Evolutionary conservation across 2,888 invertebrate species (phyloP), one percentile per base, ranked within the genome.

Genomic region (Tetragonula carbonaria): DNA sequence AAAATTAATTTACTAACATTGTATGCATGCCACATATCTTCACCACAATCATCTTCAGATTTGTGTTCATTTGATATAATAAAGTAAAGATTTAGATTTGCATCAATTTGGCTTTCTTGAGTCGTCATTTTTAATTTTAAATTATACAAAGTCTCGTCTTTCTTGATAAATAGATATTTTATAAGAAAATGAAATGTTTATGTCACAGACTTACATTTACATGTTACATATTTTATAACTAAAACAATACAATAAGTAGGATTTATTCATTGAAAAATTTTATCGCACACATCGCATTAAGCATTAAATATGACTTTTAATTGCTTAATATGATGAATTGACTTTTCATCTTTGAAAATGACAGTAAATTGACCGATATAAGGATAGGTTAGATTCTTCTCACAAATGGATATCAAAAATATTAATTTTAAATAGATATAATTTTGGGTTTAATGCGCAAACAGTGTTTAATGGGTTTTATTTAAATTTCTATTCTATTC

Each of bases 21-120:
- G 92, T 95, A 96, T 5, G 96, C 96, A 83, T 96, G 94, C 92
- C 95, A 95, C 96, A 96, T 96, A 82, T 96, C 95, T 85, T 96
- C 95, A 0, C 95, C 94, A 87, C 96, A 96, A 72, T 96, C 95
- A 93, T 95, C 92, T 93, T 96, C 95, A 88, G 93, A 94, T 28
- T 93, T 90, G 89, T 94, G 95, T 82, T 95, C 93, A 55, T 93
- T 94, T 2, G 96, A 95, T 83, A 96, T 94, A 21, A 97, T 95
- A 93, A 96, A 96, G 68, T 91, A 91, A 38, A 94, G 86, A 71
- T 91, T 93, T 59, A 94, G 74, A 71, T 33, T 3, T 33, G 33
- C 33, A 33, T 89, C 86, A 13, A 87, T 62, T 51, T 92, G 91
- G 80, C 90, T 92, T 33, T 33, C 33, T 33, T 33, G 33, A 33